Percentiles rank a stretch among this genome's conserved stretches.
Evolutionary conservation across 2,797 vertebrate genomes (phyloP).

Genomic region (Lerista edwardsae): DNA sequence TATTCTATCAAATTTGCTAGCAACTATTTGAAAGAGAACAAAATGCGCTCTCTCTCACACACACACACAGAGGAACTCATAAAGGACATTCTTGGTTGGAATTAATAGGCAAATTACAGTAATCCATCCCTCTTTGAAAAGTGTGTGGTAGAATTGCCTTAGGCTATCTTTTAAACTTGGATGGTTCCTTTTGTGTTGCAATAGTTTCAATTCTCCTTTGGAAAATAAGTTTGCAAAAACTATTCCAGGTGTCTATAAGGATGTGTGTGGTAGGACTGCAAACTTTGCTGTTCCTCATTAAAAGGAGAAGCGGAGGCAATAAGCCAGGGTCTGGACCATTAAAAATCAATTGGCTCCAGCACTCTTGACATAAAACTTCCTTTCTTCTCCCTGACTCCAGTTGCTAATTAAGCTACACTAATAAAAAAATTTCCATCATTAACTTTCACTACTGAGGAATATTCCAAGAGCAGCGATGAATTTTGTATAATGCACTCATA

Average conservation of each 20-base stretch:
- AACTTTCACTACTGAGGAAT: constrained; percentile 15
- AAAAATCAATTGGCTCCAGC: constrained; percentile 9
- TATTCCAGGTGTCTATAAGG: constrained; percentile 12
- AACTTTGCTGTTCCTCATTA: constrained; percentile 19
- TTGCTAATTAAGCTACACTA: constrained; percentile 20
- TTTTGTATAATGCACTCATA: constrained; percentile 33
- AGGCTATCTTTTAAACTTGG: constrained; percentile 15
- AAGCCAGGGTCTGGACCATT: neutral
- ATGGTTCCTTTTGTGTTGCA: neutral
- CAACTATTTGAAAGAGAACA: neutral
- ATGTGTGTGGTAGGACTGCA: neutral
- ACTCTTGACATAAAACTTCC: constrained; percentile 14
- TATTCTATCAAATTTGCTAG: neutral
- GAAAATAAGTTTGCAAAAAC: neutral
- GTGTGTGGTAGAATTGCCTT: constrained; percentile 31
- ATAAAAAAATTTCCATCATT: neutral
- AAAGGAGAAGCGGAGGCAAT: neutral
- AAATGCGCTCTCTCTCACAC: no score
- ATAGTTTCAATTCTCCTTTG: neutral
- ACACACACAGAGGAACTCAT: constrained; percentile 12
- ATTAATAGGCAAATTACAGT: constrained; percentile 26
- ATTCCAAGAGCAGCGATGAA: constrained; percentile 23
- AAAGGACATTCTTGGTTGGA: constrained; percentile 38
- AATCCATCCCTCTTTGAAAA: constrained; percentile 18
- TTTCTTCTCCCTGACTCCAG: neutral